Conservation (phyloP, 2,113 vertebrate genomes). For the Oostethus manadensis region DNA sequence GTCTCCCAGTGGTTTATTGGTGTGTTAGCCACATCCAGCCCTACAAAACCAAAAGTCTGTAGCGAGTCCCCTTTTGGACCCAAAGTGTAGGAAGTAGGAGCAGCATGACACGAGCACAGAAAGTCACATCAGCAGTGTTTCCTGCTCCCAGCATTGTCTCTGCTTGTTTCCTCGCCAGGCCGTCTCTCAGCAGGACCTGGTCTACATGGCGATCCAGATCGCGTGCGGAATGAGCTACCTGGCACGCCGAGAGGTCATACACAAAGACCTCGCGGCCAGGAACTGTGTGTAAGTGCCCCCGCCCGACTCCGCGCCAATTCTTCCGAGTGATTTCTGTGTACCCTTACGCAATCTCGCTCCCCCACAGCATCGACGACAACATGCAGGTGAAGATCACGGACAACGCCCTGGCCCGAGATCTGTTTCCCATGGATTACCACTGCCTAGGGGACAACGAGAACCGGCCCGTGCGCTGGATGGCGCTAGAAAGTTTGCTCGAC, state of each 20-base stretch:
- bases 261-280: slow-evolving; percentile 95
- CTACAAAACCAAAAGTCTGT: no score
- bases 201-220: slow-evolving; percentile 98
- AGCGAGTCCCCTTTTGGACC: slow-evolving; percentile 9
- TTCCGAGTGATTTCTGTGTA: slow-evolving; percentile 13
- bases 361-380: slow-evolving; percentile 88
- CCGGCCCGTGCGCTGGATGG: slow-evolving; percentile 97
- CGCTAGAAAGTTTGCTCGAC: slow-evolving; percentile 94
- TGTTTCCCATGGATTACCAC: slow-evolving; percentile 99
- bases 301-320: not conserved
- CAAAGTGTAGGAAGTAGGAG: slow-evolving; percentile 16
- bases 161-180: slow-evolving; percentile 70
- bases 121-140: slow-evolving; percentile 8
- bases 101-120: slow-evolving; percentile 11
- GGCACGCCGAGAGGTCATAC: slow-evolving; percentile 93
- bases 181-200: slow-evolving; percentile 95
- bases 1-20: no score
- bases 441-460: slow-evolving; percentile 98
- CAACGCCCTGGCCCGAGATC: slow-evolving; percentile 93
- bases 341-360: not conserved
- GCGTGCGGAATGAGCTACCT: slow-evolving; percentile 99
- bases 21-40: no score
- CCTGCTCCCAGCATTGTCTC: slow-evolving; percentile 14
- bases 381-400: slow-evolving; percentile 99
- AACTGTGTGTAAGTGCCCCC: slow-evolving; percentile 92